These are phyloP conservation scores for Palythoa caribaeorum DNA, from an alignment of 92 coral and sea anemone species.

Conservation along the genomic window DNA sequence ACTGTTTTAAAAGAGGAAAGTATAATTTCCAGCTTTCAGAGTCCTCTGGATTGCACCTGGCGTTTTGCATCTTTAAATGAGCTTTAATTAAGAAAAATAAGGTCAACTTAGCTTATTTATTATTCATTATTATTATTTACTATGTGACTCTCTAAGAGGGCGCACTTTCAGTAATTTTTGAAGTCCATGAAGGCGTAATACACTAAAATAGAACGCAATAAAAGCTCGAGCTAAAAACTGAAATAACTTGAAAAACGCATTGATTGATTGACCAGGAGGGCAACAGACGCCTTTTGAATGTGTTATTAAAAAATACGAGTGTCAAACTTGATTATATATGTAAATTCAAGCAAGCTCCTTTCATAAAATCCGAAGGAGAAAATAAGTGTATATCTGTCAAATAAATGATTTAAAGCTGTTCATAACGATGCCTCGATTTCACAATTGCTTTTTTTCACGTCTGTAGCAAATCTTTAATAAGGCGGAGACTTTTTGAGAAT, in stretches of 20 bases:
- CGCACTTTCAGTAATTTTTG: not conserved
- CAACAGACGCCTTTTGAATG: too few species aligned
- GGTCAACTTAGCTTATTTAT: slow-evolving; percentile 13
- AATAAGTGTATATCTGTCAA: too few species aligned
- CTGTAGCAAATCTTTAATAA: too few species aligned
- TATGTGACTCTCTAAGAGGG: not conserved
- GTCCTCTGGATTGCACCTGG: not conserved
- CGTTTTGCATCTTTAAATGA: slow-evolving; percentile 8
- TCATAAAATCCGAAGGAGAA: too few species aligned
- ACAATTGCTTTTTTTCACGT: too few species aligned
- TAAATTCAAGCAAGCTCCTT: too few species aligned
- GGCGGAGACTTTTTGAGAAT: too few species aligned
- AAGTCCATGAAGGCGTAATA: not conserved
- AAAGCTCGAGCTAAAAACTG: not conserved
- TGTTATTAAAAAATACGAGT: too few species aligned
- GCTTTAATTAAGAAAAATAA: slow-evolving; percentile 7
- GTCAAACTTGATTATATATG: too few species aligned
- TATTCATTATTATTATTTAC: not conserved
- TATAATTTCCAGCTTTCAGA: not conserved
- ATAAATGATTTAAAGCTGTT: too few species aligned
- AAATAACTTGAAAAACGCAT: not conserved
- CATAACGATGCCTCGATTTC: too few species aligned
- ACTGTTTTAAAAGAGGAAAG: not conserved
- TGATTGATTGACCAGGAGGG: too few species aligned
- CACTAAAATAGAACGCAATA: not conserved